These are phyloP conservation scores for Plagodis pulveraria DNA, from an alignment of 2,888 invertebrate species.

Conservation along the genomic window DNA sequence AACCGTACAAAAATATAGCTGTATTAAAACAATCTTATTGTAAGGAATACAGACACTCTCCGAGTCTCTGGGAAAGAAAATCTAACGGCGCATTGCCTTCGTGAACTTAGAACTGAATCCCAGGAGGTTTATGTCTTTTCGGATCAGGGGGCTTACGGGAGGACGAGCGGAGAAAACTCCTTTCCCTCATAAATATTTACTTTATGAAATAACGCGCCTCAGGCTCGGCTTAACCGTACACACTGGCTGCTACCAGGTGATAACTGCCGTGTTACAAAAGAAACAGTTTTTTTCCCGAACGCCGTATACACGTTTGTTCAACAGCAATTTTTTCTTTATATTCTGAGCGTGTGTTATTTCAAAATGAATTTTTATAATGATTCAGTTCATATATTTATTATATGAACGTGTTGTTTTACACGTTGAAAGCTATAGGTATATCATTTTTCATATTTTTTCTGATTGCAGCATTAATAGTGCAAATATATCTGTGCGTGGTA, in stretches of 20 bases:
- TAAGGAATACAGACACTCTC: constrained; percentile 33
- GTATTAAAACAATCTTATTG: constrained; percentile 39
- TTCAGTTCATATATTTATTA: too few species aligned
- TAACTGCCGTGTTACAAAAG: constrained; percentile 68
- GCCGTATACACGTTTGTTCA: too few species aligned
- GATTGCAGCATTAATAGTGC: too few species aligned
- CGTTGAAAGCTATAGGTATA: too few species aligned
- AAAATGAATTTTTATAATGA: too few species aligned
- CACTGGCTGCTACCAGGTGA: constrained; percentile 72
- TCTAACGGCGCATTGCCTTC: constrained; percentile 68
- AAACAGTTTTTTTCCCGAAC: constrained; percentile 8
- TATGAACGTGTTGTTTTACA: too few species aligned
- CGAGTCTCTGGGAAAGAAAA: constrained; percentile 50
- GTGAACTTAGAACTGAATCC: constrained; percentile 81
- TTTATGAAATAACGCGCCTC: constrained; percentile 80
- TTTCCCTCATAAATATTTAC: constrained; percentile 83
- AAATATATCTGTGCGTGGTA: too few species aligned
- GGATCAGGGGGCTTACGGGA: constrained; percentile 79
- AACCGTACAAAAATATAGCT: constrained; percentile 40
- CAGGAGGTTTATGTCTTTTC: constrained; percentile 81
- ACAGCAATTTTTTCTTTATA: too few species aligned
- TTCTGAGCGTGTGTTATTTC: too few species aligned
- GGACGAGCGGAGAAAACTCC: constrained; percentile 73
- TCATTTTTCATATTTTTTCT: too few species aligned
- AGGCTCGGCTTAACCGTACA: constrained; percentile 68